A percentile compares a stretch with the other conserved stretches of the same genome.
These are phyloP conservation scores for Anodontia alba DNA, from an alignment of 2,888 invertebrate genomes.

Conservation along the genomic window DNA sequence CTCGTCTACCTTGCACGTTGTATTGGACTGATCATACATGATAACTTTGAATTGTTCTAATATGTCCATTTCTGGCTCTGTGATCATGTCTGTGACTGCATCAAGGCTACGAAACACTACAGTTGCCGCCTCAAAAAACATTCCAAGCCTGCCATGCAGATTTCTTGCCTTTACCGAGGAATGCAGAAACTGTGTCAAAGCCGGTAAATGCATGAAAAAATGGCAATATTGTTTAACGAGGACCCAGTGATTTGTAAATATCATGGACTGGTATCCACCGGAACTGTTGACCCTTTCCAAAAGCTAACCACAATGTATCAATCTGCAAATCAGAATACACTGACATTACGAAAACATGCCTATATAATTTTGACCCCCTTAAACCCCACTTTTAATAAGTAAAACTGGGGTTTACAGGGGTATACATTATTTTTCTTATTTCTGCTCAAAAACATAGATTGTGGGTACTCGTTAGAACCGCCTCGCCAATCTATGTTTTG, in stretches of 20 bases:
- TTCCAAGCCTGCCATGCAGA: conserved; percentile 58
- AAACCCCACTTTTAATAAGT: too few species aligned
- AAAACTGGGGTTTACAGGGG: too few species aligned
- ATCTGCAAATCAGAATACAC: not conserved
- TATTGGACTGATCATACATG: conserved; percentile 51
- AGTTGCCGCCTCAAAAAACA: conserved; percentile 48
- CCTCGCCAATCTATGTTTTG: too few species aligned
- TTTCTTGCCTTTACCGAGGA: conserved; percentile 56
- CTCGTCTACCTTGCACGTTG: conserved; percentile 45
- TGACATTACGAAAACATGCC: too few species aligned
- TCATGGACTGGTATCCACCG: conserved; percentile 23
- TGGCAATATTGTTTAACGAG: conserved; percentile 23
- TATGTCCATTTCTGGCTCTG: conserved; percentile 38
- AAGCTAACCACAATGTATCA: not conserved
- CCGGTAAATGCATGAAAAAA: conserved; percentile 65
- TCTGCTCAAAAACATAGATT: too few species aligned
- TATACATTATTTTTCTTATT: too few species aligned
- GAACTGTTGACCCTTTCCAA: not conserved
- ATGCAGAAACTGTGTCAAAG: conserved; percentile 57
- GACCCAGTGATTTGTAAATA: not conserved
- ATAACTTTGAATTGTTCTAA: conserved; percentile 51
- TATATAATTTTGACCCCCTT: too few species aligned
- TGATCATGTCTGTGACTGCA: not conserved
- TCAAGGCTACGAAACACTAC: conserved; percentile 27
- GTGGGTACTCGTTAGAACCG: too few species aligned